A percentile compares a stretch with the other conserved stretches of the same genome.
Conservation (phyloP, 2,797 vertebrate species). For the Crotalus adamanteus region DNA sequence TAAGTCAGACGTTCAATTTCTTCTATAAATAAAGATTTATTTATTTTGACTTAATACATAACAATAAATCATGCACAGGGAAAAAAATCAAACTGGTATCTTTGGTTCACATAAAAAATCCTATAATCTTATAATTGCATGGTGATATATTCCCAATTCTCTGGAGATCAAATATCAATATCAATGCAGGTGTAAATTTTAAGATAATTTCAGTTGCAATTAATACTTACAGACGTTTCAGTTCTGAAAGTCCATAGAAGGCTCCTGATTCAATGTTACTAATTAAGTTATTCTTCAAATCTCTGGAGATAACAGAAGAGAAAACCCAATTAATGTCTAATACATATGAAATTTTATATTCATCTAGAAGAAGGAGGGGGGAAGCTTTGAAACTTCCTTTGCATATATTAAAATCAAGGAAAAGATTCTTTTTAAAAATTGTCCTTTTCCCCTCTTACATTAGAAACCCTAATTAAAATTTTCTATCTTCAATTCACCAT, state of each 20-base stretch:
- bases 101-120: not conserved
- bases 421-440: not conserved
- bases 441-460: not conserved
- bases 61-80: not conserved
- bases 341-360: conserved; percentile 37
- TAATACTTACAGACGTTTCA: conserved; percentile 88
- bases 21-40: not conserved
- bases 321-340: conserved; percentile 61
- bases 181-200: conserved; percentile 40
- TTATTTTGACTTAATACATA: not conserved
- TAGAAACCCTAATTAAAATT: conserved; percentile 25
- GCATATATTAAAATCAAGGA: not conserved
- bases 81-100: conserved; percentile 5
- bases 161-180: conserved; percentile 38
- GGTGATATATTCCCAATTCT: conserved; percentile 41
- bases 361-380: not conserved
- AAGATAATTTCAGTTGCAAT: conserved; percentile 55
- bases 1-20: not conserved
- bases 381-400: conserved; percentile 5
- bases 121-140: conserved; percentile 36
- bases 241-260: conserved; percentile 85
- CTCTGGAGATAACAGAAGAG: conserved; percentile 74
- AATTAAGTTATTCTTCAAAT: conserved; percentile 94
- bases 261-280: conserved; percentile 90
- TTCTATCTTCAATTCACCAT: not conserved